phyloP scores from a whole-genome alignment of 1,140 invertebrate genomes.

The Riptortus pedestris region DNA sequence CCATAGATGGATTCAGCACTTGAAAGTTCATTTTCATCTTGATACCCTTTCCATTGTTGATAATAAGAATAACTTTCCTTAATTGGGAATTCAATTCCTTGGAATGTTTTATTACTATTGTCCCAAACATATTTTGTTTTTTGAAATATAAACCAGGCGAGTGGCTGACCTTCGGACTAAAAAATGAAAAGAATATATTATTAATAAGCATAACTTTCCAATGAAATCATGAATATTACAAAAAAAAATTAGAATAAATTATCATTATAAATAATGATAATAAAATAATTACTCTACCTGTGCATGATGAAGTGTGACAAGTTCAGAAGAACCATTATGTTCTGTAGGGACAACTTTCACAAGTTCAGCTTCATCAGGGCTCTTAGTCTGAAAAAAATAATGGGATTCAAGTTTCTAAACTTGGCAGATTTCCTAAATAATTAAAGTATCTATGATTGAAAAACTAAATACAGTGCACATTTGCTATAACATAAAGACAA shows the following conservation, averaged over 20 bases:
- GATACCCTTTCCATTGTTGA: constrained; percentile 75
- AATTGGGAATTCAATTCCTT: constrained; percentile 71
- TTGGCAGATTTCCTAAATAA: too few species aligned
- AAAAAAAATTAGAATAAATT: not conserved
- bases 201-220: too few species aligned
- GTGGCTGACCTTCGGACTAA: constrained; percentile 32
- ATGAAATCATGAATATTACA: too few species aligned
- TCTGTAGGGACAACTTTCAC: constrained; percentile 92
- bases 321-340: constrained; percentile 93
- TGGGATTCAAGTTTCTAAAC: constrained; percentile 14
- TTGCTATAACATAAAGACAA: too few species aligned
- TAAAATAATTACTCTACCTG: constrained; percentile 39
- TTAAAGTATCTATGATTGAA: too few species aligned
- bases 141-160: constrained; percentile 82
- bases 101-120: constrained; percentile 64
- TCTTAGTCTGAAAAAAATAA: constrained; percentile 51
- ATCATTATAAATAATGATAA: not conserved
- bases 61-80: constrained; percentile 61
- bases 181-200: too few species aligned
- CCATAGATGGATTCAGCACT: constrained; percentile 72
- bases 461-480: too few species aligned
- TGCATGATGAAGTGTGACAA: constrained; percentile 66
- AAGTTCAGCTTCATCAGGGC: constrained; percentile 64
- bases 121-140: constrained; percentile 93
- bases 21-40: constrained; percentile 65